Evolutionary conservation across 2,888 invertebrate genomes (phyloP), one percentile per base, ranked within the genome.

Genomic region (Chymomyza fuscimana): DNA sequence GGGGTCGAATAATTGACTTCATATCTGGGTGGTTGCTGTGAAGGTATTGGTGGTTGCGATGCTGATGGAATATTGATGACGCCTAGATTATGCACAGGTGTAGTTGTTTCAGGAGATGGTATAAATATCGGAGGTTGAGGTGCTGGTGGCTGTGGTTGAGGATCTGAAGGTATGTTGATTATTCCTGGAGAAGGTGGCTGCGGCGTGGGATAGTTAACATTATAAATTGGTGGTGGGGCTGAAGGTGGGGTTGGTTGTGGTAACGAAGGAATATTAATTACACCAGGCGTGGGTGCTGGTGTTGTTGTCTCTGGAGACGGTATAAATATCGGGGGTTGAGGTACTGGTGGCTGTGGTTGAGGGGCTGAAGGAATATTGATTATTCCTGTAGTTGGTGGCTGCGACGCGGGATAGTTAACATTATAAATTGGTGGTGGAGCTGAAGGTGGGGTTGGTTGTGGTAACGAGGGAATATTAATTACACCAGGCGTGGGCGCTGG

Each of bases 401-500:
- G 73, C 4, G 68, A 54, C 10, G 61, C 73, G 9, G 64, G 63
- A 52, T 73, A 65, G 76, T 74, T 76, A 83, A 92, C 58, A 50
- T 56, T 61, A 7, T 68, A 67, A 2, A 69, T 22, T 3, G 75
- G 64, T 3, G 59, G 32, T 9, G 64, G 36, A 9, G 92, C 85
- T 88, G 90, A 85, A 64, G 91, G 90, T 19, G 65, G 66, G 10
- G 36, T 32, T n/a, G 71, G 68, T 4, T 66, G 64, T 15, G 65
- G 73, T 29, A 22, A 16, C 0, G 73, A 74, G 7, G 73, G 72
- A 7, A 76, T 46, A 22, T 76, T 76, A 5, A 72, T 60, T n/a
- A 74, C 63, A 25, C 58, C 74, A 10, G 74, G 74, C 12, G 6
- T 9, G 6, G 69, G 22, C 22, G 22, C 22, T 12, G 52, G 62